Conservation (phyloP, 2,113 vertebrate species). For the Tichodroma muraria region DNA sequence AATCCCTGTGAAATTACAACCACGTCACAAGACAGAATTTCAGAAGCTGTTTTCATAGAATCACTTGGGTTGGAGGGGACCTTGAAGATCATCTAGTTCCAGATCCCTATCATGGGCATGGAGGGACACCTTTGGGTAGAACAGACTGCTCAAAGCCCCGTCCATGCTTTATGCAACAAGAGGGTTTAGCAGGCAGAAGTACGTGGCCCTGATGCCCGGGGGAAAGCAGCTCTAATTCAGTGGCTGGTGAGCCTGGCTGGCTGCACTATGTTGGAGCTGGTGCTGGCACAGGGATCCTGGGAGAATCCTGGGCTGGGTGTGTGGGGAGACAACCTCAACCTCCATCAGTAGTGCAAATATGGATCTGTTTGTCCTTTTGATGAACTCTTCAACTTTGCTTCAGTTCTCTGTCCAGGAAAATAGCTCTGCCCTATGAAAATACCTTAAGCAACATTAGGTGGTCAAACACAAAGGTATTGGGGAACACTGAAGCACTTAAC, state of each 20-base stretch:
- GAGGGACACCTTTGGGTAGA: not conserved
- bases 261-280: not conserved
- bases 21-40: not conserved
- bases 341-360: not conserved
- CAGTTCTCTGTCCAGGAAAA: not conserved
- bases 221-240: not conserved
- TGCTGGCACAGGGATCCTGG: not conserved
- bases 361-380: not conserved
- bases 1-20: not conserved
- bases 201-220: rapidly evolving
- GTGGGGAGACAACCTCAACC: not conserved
- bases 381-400: not conserved
- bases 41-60: not conserved
- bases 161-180: not conserved
- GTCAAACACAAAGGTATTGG: not conserved
- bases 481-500: not conserved
- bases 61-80: not conserved
- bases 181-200: not conserved
- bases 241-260: not conserved
- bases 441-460: not conserved
- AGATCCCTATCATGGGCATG: not conserved
- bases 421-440: not conserved
- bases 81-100: not conserved
- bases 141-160: not conserved
- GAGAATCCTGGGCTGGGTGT: not conserved